phyloP scores from a whole-genome alignment of 2,797 vertebrate species.

The Luscinia megarhynchos region DNA sequence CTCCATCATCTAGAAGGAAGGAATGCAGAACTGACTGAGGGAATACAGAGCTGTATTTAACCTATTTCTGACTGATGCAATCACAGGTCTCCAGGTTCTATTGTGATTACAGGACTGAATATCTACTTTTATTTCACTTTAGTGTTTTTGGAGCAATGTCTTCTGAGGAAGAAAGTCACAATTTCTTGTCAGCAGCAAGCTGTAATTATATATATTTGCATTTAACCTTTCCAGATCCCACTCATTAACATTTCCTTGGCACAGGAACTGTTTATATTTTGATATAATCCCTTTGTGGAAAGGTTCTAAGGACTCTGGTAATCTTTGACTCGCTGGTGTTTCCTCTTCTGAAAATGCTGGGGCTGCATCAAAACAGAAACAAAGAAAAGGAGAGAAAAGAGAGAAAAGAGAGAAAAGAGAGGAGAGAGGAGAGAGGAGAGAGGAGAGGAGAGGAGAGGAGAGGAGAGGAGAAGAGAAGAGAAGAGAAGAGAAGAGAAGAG shows the following conservation, averaged over 20 bases:
- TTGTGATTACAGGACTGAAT: conserved; percentile 56
- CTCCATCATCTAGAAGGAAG: not conserved
- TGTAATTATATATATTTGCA: conserved; percentile 75
- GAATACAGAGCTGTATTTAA: not conserved
- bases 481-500: too few relatives aligned
- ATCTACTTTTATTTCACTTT: conserved; percentile 66
- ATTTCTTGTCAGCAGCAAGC: conserved; percentile 69
- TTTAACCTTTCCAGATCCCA: conserved; percentile 75
- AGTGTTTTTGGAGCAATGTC: conserved; percentile 58
- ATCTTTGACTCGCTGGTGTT: conserved; percentile 43
- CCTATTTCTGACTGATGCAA: conserved; percentile 30
- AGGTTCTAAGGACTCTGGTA: conserved; percentile 28
- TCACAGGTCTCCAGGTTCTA: conserved; percentile 21
- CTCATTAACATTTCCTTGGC: conserved; percentile 68
- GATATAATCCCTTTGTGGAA: conserved; percentile 51
- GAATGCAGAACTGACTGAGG: not conserved
- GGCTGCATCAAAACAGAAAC: not conserved
- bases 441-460: too few relatives aligned
- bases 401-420: too few relatives aligned
- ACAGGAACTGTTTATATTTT: conserved; percentile 52
- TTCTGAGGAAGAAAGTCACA: conserved; percentile 60
- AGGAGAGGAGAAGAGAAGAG: not conserved
- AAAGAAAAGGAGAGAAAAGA: not conserved
- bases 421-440: not conserved
- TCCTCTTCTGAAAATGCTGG: not conserved